Percentiles rank a stretch among this genome's conserved stretches.
phyloP scores from a whole-genome alignment of 2,888 invertebrate species.

The Trichacis sp. region DNA sequence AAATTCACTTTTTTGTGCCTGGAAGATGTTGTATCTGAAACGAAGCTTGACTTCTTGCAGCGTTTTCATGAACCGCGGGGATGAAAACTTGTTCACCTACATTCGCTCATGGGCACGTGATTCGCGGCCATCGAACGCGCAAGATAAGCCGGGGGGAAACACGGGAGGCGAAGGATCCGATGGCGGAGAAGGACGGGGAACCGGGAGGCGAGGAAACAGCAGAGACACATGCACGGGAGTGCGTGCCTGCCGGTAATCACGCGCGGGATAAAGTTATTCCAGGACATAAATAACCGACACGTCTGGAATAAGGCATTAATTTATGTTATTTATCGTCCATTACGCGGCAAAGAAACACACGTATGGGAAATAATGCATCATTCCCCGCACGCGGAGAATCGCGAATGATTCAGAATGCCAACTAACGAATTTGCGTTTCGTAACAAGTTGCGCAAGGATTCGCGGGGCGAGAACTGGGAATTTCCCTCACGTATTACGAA shows the following conservation, averaged over 20 bases:
- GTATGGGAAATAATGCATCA: slow-evolving; percentile 68
- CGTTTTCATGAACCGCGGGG: no score
- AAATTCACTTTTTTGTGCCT: no score
- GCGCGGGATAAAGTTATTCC: slow-evolving; percentile 68
- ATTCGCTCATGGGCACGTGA: neutral
- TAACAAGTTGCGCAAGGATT: neutral
- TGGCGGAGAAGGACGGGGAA: neutral
- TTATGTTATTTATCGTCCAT: slow-evolving; percentile 69
- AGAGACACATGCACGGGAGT: slow-evolving; percentile 24
- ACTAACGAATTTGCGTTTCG: slow-evolving; percentile 47
- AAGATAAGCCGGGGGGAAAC: neutral
- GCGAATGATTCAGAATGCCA: slow-evolving; percentile 63
- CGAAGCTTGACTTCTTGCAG: no score
- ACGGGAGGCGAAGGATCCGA: neutral
- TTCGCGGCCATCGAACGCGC: neutral
- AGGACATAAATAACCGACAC: slow-evolving; percentile 67
- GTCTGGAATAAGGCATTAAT: slow-evolving; percentile 68
- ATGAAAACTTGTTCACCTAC: neutral
- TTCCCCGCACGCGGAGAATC: slow-evolving; percentile 63
- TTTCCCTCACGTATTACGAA: neutral
- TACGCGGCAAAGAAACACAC: slow-evolving; percentile 67
- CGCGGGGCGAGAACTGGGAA: no score
- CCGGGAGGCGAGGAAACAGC: slow-evolving; percentile 7
- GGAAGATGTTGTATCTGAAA: no score
- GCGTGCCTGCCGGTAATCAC: slow-evolving; percentile 68